Evolutionary conservation across 2,888 invertebrate species (phyloP).

Genomic region (Emmelina monodactyla): DNA sequence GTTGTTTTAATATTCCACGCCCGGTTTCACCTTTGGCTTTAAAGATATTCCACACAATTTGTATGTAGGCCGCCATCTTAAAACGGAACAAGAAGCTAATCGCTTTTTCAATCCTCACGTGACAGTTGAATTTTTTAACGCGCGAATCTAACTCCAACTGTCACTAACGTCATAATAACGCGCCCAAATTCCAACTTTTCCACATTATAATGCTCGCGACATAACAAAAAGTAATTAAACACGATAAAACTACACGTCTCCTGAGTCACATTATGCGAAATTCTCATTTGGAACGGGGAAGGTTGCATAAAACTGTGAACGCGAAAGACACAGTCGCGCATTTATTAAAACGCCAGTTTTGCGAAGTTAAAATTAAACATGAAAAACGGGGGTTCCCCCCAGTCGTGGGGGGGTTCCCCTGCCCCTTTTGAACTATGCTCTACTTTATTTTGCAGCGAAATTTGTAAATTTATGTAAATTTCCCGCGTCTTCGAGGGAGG

Average conservation of each 20-base stretch:
- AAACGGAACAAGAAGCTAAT: no score
- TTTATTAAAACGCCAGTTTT: constrained; percentile 63
- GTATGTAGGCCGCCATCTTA: no score
- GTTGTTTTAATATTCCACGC: constrained; percentile 60
- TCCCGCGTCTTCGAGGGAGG: constrained; percentile 53
- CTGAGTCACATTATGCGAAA: constrained; percentile 41
- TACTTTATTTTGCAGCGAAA: constrained; percentile 60
- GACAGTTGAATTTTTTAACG: no score
- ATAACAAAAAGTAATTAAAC: constrained; percentile 45
- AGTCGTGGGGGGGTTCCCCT: constrained; percentile 7
- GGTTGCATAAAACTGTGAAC: constrained; percentile 52
- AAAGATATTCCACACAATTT: background rate
- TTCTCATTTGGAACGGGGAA: constrained; percentile 43
- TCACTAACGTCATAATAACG: no score
- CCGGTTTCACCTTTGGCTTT: constrained; percentile 49
- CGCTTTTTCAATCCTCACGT: no score
- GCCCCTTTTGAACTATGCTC: constrained; percentile 25
- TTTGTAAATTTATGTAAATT: constrained; percentile 66
- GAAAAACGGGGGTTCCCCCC: constrained; percentile 46
- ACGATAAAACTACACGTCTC: constrained; percentile 52
- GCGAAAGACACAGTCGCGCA: constrained; percentile 46
- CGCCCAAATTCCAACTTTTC: no score
- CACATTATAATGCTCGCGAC: no score
- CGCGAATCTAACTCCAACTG: no score
- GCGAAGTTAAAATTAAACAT: constrained; percentile 66